A percentile compares a stretch with the other conserved stretches of the same genome.
Evolutionary conservation across 2,888 invertebrate genomes (phyloP).

Genomic region (Nomada flava): DNA sequence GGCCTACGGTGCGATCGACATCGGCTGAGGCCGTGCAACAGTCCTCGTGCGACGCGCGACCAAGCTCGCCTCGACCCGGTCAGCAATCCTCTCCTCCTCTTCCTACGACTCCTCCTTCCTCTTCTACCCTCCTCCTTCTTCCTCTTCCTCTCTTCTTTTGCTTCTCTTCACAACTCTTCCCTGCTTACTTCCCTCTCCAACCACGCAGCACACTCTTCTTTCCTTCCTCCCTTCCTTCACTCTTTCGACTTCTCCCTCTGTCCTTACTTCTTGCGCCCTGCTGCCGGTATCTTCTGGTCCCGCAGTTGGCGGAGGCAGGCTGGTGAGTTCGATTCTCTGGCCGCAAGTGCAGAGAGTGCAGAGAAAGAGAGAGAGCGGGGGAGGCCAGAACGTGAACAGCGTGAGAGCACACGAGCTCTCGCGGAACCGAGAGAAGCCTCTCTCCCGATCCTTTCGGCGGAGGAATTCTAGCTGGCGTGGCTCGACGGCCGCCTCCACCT

Average conservation of each 20-base stretch:
- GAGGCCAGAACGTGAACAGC: constrained; percentile 42
- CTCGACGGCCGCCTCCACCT: constrained; percentile 73
- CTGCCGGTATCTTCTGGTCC: constrained; percentile 59
- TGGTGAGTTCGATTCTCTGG: constrained; percentile 63
- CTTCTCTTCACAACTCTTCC: constrained; percentile 20
- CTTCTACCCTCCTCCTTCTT: constrained; percentile 20
- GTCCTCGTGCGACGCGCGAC: constrained; percentile 76
- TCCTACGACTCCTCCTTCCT: constrained; percentile 11
- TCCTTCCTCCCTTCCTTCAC: constrained; percentile 32
- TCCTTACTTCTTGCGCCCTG: constrained; percentile 56
- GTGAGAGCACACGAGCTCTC: constrained; percentile 54
- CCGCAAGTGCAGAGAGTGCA: constrained; percentile 7
- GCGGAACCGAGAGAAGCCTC: constrained; percentile 68
- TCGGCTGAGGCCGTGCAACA: constrained; percentile 72
- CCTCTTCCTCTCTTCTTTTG: constrained; percentile 10
- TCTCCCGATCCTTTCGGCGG: constrained; percentile 80
- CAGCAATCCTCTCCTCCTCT: constrained; percentile 57
- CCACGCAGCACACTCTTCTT: constrained; percentile 16
- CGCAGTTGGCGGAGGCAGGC: constrained; percentile 63
- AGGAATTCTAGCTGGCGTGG: constrained; percentile 82
- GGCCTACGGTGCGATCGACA: constrained; percentile 58
- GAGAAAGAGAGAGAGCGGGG: constrained; percentile 45
- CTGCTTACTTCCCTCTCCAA: constrained; percentile 41
- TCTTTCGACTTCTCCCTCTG: constrained; percentile 45
- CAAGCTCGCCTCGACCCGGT: constrained; percentile 64